A percentile compares a stretch with the other conserved stretches of the same genome.
These are phyloP conservation scores for Polia nebulosa DNA, from an alignment of 2,888 invertebrate species.

Conservation along the genomic window DNA sequence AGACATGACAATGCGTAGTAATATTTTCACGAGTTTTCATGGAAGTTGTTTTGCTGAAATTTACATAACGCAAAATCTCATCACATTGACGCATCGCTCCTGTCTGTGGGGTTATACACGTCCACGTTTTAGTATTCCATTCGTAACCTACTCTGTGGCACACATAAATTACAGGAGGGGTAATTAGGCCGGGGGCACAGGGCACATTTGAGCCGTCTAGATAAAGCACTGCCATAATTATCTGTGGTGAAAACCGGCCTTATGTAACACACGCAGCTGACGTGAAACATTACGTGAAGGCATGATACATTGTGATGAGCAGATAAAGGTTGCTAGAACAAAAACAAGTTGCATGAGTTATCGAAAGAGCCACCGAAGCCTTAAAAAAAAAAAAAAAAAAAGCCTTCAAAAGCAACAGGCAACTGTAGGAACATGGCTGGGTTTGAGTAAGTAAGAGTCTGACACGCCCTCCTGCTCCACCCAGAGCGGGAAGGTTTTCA, in stretches of 20 bases:
- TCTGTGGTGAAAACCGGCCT: constrained; percentile 36
- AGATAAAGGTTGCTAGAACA: constrained; percentile 1
- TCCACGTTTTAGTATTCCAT: constrained; percentile 14
- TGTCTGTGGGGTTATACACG: neutral
- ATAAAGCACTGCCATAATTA: constrained; percentile 56
- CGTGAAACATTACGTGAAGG: constrained; percentile 30
- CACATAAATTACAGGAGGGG: constrained; percentile 51
- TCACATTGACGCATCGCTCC: neutral
- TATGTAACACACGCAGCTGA: constrained; percentile 24
- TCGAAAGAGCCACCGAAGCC: too few relatives aligned
- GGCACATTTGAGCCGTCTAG: constrained; percentile 59
- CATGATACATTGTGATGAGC: constrained; percentile 24
- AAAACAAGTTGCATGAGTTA: neutral
- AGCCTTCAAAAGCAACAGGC: too few relatives aligned
- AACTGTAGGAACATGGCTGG: too few relatives aligned
- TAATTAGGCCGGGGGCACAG: constrained; percentile 51
- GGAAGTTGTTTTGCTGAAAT: too few relatives aligned
- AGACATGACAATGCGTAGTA: too few relatives aligned
- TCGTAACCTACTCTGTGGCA: constrained; percentile 8
- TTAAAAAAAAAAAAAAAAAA: too few relatives aligned
- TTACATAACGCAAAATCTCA: neutral
- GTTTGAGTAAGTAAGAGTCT: too few relatives aligned
- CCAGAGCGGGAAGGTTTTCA: too few relatives aligned
- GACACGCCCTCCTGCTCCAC: too few relatives aligned
- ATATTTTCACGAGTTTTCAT: too few relatives aligned